Conservation (phyloP, 2,113 vertebrate genomes). For the Hylia prasina region DNA sequence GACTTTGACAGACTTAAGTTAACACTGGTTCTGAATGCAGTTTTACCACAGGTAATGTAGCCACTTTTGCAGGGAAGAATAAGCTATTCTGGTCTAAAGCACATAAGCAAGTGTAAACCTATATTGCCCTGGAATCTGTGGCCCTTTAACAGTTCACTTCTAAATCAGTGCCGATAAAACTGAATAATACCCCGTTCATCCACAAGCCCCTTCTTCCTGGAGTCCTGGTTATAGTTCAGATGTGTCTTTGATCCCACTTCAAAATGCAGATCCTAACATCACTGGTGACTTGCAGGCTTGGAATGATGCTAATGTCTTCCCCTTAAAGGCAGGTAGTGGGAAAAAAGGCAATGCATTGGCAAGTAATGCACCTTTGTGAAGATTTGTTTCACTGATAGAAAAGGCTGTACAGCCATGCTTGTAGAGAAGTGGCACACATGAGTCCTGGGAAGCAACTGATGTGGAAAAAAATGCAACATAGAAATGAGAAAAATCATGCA, state of each 20-base stretch:
- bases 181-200: not conserved
- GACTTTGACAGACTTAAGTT: not conserved
- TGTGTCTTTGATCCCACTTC: not conserved
- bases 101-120: not conserved
- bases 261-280: not conserved
- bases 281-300: not conserved
- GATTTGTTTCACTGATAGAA: not conserved
- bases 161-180: not conserved
- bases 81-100: not conserved
- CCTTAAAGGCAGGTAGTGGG: not conserved
- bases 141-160: not conserved
- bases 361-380: not conserved
- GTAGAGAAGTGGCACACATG: not conserved
- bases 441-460: not conserved
- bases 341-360: not conserved
- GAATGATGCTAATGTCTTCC: not conserved
- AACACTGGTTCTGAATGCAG: not conserved
- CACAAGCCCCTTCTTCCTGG: not conserved
- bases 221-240: not conserved
- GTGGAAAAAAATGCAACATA: not conserved
- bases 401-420: not conserved
- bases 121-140: rapidly evolving
- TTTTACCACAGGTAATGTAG: not conserved
- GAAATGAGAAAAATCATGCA: not conserved
- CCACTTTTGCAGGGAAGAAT: not conserved